Percentiles rank a stretch among this genome's conserved stretches.
Evolutionary conservation across 2,888 invertebrate species (phyloP).

Genomic region (Campopleginae sp.): DNA sequence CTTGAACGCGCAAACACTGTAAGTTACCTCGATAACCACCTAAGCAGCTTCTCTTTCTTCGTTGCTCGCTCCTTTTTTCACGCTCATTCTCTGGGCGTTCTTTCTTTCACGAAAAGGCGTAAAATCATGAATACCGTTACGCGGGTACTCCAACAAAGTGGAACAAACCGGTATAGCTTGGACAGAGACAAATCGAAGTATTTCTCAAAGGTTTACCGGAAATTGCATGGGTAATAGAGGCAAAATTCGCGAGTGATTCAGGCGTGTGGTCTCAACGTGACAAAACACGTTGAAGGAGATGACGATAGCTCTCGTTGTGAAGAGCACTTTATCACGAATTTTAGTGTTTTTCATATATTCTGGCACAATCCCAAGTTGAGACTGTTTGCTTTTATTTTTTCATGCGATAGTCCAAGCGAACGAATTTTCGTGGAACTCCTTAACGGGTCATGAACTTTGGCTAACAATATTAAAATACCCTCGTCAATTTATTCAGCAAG

Average conservation of each 20-base stretch:
- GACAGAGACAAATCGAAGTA: conserved; percentile 17
- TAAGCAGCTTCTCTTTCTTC: not conserved
- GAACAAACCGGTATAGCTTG: conserved; percentile 11
- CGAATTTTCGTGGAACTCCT: conserved; percentile 21
- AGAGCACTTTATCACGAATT: conserved; percentile 41
- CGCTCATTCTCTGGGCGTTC: conserved; percentile 6
- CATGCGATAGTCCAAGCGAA: conserved; percentile 28
- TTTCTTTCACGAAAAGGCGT: conserved; percentile 37
- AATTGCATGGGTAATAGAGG: conserved; percentile 58
- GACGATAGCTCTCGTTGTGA: conserved; percentile 12
- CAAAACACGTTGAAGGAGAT: conserved; percentile 12
- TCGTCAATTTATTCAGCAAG: not conserved
- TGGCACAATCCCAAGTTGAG: conserved; percentile 36
- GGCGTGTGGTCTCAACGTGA: conserved; percentile 33
- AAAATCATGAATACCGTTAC: conserved; percentile 64
- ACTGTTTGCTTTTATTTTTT: conserved; percentile 42
- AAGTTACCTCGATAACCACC: not conserved
- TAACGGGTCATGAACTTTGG: not conserved
- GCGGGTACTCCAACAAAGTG: not conserved
- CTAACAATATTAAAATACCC: not conserved
- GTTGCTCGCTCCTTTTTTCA: not conserved
- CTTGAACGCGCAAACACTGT: not conserved
- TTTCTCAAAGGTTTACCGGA: conserved; percentile 41
- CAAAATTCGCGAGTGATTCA: conserved; percentile 50
- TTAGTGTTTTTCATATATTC: conserved; percentile 16